Evolutionary conservation across 1,140 invertebrate species (phyloP).

Genomic region (Drosophila arizonae): DNA sequence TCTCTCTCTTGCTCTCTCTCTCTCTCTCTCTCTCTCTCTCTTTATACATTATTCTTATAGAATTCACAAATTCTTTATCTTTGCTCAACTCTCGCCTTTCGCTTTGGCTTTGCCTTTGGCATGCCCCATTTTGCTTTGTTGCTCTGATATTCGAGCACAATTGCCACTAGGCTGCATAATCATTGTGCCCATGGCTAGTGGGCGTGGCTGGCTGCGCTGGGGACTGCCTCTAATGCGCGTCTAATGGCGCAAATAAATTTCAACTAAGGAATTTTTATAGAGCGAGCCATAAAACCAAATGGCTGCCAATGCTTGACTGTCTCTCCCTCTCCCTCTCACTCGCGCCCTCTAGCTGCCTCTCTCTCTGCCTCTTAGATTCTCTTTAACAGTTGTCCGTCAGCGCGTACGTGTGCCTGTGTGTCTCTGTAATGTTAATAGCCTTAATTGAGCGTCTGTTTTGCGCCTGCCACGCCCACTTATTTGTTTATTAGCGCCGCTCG

Average conservation of each 20-base stretch:
- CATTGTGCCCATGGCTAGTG: slow-evolving; percentile 38
- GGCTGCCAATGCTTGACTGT: slow-evolving; percentile 69
- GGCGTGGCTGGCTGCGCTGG: slow-evolving; percentile 41
- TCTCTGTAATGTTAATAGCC: slow-evolving; percentile 77
- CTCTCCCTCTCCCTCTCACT: not conserved
- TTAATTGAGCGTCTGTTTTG: slow-evolving; percentile 74
- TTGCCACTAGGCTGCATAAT: slow-evolving; percentile 64
- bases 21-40: too few relatives aligned
- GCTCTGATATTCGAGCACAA: slow-evolving; percentile 20
- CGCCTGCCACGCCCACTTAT: slow-evolving; percentile 73
- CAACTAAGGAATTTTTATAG: slow-evolving; percentile 82
- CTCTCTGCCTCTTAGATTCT: not conserved
- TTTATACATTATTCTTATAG: too few relatives aligned
- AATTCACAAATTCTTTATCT: too few relatives aligned
- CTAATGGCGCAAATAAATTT: slow-evolving; percentile 81
- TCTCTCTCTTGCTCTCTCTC: too few relatives aligned
- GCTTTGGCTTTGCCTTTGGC: not conserved
- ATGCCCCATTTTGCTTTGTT: not conserved
- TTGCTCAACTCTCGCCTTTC: too few relatives aligned
- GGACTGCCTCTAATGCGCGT: slow-evolving; percentile 69
- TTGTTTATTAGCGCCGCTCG: slow-evolving; percentile 72
- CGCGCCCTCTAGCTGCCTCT: not conserved
- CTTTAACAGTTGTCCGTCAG: slow-evolving; percentile 7
- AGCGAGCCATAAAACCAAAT: slow-evolving; percentile 77
- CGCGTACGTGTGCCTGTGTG: slow-evolving; percentile 35